Percentiles rank a stretch among this genome's conserved stretches.
Conservation (phyloP, 2,888 invertebrate species). For the Leptogaster cylindrica region DNA sequence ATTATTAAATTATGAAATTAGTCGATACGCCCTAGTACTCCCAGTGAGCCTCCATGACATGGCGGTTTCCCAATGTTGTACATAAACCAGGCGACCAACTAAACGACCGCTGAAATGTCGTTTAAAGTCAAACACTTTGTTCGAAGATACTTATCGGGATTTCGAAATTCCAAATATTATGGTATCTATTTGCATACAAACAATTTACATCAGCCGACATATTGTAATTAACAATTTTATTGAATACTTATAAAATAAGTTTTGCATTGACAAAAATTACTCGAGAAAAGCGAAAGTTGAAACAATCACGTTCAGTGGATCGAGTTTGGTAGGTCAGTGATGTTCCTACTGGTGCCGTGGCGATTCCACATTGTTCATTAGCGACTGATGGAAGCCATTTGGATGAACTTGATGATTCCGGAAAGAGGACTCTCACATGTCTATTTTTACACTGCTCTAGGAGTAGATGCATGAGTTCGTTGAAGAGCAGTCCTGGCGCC, state of each 20-base stretch:
- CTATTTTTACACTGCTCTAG: slow-evolving; percentile 15
- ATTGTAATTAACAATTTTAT: too few species aligned
- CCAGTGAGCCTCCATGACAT: background rate
- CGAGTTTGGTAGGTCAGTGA: background rate
- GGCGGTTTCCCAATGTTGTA: background rate
- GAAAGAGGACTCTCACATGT: background rate
- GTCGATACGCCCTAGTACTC: background rate
- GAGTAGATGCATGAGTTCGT: background rate
- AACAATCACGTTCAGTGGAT: background rate
- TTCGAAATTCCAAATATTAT: too few species aligned
- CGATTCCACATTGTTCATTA: too few species aligned
- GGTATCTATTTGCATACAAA: too few species aligned
- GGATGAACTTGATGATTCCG: slow-evolving; percentile 21
- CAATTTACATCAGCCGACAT: too few species aligned
- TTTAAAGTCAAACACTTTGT: too few species aligned
- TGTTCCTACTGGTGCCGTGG: background rate
- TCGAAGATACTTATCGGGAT: too few species aligned
- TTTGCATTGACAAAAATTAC: background rate
- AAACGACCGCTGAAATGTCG: too few species aligned
- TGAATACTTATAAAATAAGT: too few species aligned
- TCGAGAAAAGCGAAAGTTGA: background rate
- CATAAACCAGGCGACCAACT: too few species aligned
- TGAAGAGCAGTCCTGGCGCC: slow-evolving; percentile 11
- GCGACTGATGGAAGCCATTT: slow-evolving; percentile 12
- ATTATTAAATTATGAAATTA: slow-evolving; percentile 8